phyloP scores from a whole-genome alignment of 2,113 vertebrate species.

The Callionymus lyra region DNA sequence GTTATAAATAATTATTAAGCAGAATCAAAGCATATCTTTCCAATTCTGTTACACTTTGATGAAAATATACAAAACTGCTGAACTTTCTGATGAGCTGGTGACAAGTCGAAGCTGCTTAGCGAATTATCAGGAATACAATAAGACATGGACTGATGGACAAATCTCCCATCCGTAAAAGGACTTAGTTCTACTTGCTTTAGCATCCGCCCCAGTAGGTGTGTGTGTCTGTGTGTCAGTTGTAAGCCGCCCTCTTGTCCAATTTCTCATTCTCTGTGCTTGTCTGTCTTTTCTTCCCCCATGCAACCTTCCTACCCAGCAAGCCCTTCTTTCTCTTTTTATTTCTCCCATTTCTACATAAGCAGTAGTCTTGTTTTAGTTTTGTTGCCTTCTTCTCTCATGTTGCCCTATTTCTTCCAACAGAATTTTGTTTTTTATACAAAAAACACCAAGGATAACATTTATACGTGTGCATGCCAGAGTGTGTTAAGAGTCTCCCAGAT shows the following conservation, averaged over 20 bases:
- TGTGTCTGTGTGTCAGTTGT: constrained; percentile 12
- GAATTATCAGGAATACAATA: constrained; percentile 60
- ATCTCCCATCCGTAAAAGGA: constrained; percentile 53
- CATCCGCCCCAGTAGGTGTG: constrained; percentile 16
- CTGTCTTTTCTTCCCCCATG: constrained; percentile 9
- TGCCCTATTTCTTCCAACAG: constrained; percentile 57
- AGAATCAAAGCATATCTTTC: constrained; percentile 16
- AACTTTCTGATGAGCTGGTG: constrained; percentile 62
- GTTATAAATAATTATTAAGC: constrained; percentile 15
- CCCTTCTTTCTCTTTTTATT: constrained; percentile 20
- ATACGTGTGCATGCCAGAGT: constrained; percentile 8
- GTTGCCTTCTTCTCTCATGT: constrained; percentile 63
- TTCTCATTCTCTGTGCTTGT: constrained; percentile 20
- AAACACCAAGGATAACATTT: constrained; percentile 22
- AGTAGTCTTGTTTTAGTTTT: constrained; percentile 61
- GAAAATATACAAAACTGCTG: constrained; percentile 37
- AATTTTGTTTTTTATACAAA: constrained; percentile 31
- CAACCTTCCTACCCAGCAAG: constrained; percentile 24
- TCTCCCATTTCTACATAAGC: constrained; percentile 32
- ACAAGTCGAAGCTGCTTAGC: constrained; percentile 61
- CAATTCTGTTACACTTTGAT: constrained; percentile 33
- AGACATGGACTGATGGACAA: constrained; percentile 52
- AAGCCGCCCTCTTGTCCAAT: constrained; percentile 18
- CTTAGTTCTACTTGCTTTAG: constrained; percentile 66
- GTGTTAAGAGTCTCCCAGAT: background rate